Evolutionary conservation across 1,140 invertebrate species (phyloP), one percentile per base, ranked within the genome.

Genomic region (Cydia pomonella): DNA sequence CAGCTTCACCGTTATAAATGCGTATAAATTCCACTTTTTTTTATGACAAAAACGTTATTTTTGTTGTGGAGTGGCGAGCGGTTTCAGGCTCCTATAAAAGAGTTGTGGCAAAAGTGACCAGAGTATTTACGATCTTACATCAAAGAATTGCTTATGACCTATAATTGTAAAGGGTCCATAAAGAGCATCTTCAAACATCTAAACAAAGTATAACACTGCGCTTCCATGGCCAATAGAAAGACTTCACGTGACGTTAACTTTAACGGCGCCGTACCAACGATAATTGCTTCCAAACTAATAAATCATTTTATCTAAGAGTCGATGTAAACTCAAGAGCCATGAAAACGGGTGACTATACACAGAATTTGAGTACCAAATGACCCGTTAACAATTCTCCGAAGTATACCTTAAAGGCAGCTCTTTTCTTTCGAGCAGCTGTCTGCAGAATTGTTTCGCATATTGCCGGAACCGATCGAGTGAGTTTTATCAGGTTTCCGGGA

Each of bases 201-300:
- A 59, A 59, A 59, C 18, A 59, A 59, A 59, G 5, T 50, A 3
- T 23, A 59, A 18, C 53, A n/a, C 18, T 9, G n/a, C 53, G 7
- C 18, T 21, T 59, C 18, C 53, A 10, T 18, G 53, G 53, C 53
- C 53, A 21, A 59, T 59, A 23, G 53, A n/a, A n/a, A 59, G 0
- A 59, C 12, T 64, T 64, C 7, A 69, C n/a, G 64, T 69, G 27
- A 69, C 64, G 64, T 69, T 69, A 69, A 69, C 64, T 69, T 69
- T 64, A 18, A 69, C 16, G 27, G 0, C 13, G 63, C 12, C 25
- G 29, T 29, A 33, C 29, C 21, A 33, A 69, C 33, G 64, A 69
- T 69, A 69, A 69, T 69, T 69, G 64, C 64, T 33, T 33, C 53
- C 53, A 59, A 47, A 12, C 12, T 10, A 38, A 41, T 69, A 69